Evolutionary conservation across 2,888 invertebrate genomes (phyloP).

Genomic region (Gasteruption jaculator): DNA sequence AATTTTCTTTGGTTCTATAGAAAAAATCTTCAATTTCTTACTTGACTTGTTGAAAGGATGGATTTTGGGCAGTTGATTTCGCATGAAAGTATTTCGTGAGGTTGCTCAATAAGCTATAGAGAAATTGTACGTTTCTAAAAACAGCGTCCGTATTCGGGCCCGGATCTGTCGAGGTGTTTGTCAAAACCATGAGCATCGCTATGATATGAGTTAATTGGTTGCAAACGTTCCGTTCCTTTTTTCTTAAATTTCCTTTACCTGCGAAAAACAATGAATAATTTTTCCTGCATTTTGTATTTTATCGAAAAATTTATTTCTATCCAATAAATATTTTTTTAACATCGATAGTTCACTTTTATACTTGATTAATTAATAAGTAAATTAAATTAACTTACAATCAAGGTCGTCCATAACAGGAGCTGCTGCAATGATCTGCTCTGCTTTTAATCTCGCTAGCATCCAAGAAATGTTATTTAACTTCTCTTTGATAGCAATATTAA

Average conservation of each 20-base stretch:
- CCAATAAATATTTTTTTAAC: slow-evolving; percentile 1
- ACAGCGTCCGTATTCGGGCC: slow-evolving; percentile 56
- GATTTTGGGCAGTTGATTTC: slow-evolving; percentile 52
- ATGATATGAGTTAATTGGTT: slow-evolving; percentile 58
- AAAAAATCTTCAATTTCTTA: slow-evolving; percentile 36
- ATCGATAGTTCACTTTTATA: not conserved
- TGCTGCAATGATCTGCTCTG: slow-evolving; percentile 33
- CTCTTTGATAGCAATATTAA: slow-evolving; percentile 48
- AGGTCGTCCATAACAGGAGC: slow-evolving; percentile 31
- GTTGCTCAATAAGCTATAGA: slow-evolving; percentile 56
- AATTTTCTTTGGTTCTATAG: not conserved
- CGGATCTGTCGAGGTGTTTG: slow-evolving; percentile 54
- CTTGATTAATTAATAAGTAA: slow-evolving; percentile 5
- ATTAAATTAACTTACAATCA: slow-evolving; percentile 23
- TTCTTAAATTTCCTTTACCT: slow-evolving; percentile 53
- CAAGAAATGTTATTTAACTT: slow-evolving; percentile 40
- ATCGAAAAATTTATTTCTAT: slow-evolving; percentile 1
- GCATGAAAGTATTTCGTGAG: slow-evolving; percentile 60
- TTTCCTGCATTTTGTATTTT: not conserved
- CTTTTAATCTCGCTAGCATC: slow-evolving; percentile 39
- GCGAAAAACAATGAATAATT: slow-evolving; percentile 7
- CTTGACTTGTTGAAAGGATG: slow-evolving; percentile 55
- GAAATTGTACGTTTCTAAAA: slow-evolving; percentile 56
- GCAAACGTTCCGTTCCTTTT: slow-evolving; percentile 57
- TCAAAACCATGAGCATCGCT: slow-evolving; percentile 54